Evolutionary conservation across 2,113 vertebrate species (phyloP).

Genomic region (Dipodomys ordii): DNA sequence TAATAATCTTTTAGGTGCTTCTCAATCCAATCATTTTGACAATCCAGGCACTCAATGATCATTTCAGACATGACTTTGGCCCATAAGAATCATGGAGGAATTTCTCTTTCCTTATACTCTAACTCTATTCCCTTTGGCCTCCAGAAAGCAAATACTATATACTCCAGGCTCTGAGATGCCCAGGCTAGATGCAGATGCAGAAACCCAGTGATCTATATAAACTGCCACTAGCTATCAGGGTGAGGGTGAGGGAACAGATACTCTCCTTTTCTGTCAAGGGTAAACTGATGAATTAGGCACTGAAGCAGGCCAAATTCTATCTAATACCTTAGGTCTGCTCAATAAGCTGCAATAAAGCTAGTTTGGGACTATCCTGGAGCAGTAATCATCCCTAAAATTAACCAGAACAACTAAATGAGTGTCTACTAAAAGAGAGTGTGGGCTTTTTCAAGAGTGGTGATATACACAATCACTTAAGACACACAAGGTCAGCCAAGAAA

Average conservation of each 20-base stretch:
- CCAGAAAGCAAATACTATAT: conserved; percentile 6
- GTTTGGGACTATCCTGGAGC: background rate
- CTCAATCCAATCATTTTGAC: too few species aligned
- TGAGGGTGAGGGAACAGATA: background rate
- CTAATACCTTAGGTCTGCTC: conserved; percentile 39
- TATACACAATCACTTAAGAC: background rate
- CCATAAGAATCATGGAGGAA: background rate
- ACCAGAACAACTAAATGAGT: conserved; percentile 28
- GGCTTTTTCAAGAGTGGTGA: conserved; percentile 38
- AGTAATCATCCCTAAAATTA: conserved; percentile 20
- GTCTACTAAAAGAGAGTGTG: conserved; percentile 38
- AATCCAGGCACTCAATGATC: background rate
- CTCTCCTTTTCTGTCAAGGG: background rate
- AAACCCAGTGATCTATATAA: conserved; percentile 40
- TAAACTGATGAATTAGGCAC: conserved; percentile 31
- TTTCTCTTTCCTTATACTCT: conserved; percentile 37
- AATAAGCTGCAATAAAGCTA: conserved; percentile 38
- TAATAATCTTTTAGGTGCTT: too few species aligned
- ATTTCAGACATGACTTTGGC: background rate
- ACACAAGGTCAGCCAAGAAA: conserved; percentile 28
- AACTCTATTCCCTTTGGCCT: background rate
- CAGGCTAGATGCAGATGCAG: background rate
- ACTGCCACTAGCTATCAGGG: background rate
- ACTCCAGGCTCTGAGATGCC: background rate
- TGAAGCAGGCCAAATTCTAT: conserved; percentile 24